A percentile compares a stretch with the other conserved stretches of the same genome.
These are phyloP conservation scores for Volucella bombylans DNA, from an alignment of 2,888 invertebrate genomes.

Conservation along the genomic window DNA sequence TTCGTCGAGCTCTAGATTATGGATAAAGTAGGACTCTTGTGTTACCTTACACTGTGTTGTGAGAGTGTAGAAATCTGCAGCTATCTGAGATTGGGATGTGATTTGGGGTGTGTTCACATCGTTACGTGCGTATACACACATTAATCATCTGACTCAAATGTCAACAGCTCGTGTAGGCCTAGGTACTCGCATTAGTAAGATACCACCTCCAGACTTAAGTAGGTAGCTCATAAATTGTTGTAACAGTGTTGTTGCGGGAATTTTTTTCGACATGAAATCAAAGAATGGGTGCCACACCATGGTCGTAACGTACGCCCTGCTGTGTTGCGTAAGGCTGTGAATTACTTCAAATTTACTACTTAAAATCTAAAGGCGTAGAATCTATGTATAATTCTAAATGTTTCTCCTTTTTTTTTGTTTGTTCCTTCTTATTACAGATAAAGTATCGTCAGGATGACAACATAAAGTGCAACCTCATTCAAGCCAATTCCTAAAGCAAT, in stretches of 20 bases:
- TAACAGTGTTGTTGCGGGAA: conserved; percentile 50
- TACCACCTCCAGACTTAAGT: conserved; percentile 54
- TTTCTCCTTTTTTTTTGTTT: conserved; percentile 24
- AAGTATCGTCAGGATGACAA: conserved; percentile 53
- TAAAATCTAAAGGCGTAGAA: neutral
- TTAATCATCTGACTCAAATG: conserved; percentile 61
- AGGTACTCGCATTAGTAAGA: conserved; percentile 6
- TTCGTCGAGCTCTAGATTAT: conserved; percentile 8
- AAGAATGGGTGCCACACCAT: conserved; percentile 60
- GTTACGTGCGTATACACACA: conserved; percentile 44
- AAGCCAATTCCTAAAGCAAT: conserved; percentile 8
- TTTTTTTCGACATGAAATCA: conserved; percentile 33
- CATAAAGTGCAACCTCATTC: conserved; percentile 24
- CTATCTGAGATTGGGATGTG: conserved; percentile 33
- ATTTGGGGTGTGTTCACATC: conserved; percentile 61
- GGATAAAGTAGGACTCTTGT: conserved; percentile 7
- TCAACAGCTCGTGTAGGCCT: conserved; percentile 62
- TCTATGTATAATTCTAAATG: conserved; percentile 35
- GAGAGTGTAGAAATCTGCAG: conserved; percentile 1
- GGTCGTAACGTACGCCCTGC: conserved; percentile 48
- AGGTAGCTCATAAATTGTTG: conserved; percentile 55
- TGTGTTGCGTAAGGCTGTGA: conserved; percentile 57
- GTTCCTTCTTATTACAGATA: conserved; percentile 39
- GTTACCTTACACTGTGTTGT: neutral
- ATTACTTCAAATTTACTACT: conserved; percentile 36